These are phyloP conservation scores for Silurus meridionalis DNA, from an alignment of 2,113 vertebrate genomes.

Conservation along the genomic window DNA sequence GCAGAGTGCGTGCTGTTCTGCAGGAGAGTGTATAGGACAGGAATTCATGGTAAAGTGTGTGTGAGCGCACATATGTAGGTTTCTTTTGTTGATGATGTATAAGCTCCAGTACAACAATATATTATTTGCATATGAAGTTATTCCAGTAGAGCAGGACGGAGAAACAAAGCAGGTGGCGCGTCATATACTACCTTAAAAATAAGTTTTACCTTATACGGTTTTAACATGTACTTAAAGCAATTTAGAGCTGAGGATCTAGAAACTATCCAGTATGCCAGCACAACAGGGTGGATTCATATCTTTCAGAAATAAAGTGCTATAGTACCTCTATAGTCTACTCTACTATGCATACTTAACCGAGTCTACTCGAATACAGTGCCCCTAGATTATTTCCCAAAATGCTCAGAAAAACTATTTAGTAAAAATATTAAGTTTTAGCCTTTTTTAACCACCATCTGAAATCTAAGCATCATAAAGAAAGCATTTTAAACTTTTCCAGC, in stretches of 20 bases:
- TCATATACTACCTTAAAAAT: neutral
- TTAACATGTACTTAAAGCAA: neutral
- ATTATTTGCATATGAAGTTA: neutral
- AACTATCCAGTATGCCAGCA: neutral
- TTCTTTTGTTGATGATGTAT: neutral
- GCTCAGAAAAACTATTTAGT: too few relatives aligned
- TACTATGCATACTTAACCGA: too few relatives aligned
- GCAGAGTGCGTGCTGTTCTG: neutral
- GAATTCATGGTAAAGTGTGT: neutral
- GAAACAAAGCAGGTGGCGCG: neutral
- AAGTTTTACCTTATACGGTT: neutral
- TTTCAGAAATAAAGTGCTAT: too few relatives aligned
- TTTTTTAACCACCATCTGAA: too few relatives aligned
- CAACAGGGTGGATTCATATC: neutral
- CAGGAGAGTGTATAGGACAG: neutral
- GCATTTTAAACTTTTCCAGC: too few relatives aligned
- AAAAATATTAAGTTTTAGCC: neutral
- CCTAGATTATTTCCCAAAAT: too few relatives aligned
- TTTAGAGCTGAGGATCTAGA: neutral
- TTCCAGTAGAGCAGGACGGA: neutral
- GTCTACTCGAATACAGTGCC: neutral
- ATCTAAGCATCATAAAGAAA: too few relatives aligned
- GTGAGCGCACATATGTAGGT: neutral
- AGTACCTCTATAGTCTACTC: too few relatives aligned
- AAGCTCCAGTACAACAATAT: neutral